Evolutionary conservation across 2,888 invertebrate genomes (phyloP).

Genomic region (Ernsta delagoae): DNA sequence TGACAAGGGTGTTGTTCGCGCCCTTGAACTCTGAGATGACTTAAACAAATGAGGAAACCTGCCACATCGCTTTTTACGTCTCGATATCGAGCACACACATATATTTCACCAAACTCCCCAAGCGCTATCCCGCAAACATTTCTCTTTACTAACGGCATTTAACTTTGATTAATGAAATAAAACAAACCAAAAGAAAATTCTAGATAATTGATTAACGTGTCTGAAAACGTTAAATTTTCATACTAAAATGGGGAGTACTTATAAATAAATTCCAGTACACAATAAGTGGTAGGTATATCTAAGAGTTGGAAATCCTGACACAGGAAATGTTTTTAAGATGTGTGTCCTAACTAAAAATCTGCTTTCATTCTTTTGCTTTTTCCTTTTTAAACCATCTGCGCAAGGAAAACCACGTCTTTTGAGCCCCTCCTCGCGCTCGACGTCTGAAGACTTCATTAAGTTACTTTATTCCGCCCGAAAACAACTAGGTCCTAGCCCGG

Average conservation of each 20-base stretch:
- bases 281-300: no score
- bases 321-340: no score
- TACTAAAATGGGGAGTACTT: no score
- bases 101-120: neutral
- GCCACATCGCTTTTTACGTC: conserved; percentile 45
- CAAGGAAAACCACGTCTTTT: conserved; percentile 1
- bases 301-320: no score
- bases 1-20: conserved; percentile 79
- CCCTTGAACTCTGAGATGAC: conserved; percentile 80
- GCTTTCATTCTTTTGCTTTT: no score
- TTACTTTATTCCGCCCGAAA: conserved; percentile 48
- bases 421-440: conserved; percentile 19
- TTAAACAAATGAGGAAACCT: conserved; percentile 77
- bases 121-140: conserved; percentile 12
- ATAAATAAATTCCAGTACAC: no score
- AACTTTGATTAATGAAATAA: conserved; percentile 29
- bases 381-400: conserved; percentile 31
- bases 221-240: neutral
- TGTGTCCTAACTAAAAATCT: no score
- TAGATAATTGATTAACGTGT: conserved; percentile 14
- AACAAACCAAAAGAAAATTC: conserved; percentile 21
- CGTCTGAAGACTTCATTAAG: conserved; percentile 58
- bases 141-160: conserved; percentile 2
- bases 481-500: conserved; percentile 67
- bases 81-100: conserved; percentile 6